Base-by-base conservation (phyloP, 2,113 vertebrate species). In the Thunnus thynnus region DNA sequence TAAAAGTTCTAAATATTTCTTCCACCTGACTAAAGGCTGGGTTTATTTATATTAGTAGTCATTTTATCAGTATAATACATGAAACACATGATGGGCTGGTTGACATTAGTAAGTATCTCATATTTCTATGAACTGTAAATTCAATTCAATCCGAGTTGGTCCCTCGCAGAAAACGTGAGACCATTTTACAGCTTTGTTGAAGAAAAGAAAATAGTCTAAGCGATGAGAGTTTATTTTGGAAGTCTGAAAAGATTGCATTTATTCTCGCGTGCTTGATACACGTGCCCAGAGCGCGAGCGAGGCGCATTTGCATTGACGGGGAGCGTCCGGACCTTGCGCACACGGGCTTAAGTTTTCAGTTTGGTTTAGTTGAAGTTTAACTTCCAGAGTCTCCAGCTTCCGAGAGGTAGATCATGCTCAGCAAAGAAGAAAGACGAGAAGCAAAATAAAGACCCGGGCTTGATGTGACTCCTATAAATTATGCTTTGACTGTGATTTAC, bases 151-250 rank as follows among this genome's bases (percentile, higher is more conserved):
- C 27, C 27, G 27, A 30, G 27, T 30, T 7, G 36, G 2, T 41
- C 36, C 36, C 8, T 8, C 0, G 36, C 5, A 41, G 36, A 41
- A 5, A 41, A 41, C 7, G 36, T 41, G 36, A 41, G 36, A 41
- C 36, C 36, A 41, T 41, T 41, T 41, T 41, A 41, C 36, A 41
- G 8, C 36, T 8, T 41, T 9, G 36, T 41, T 41, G 36, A 44
- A 20, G 12, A 64, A 64, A 20, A 5, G 5, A 9, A 41, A 41
- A 41, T 41, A 30, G 13, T 16, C 25, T 30, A 25, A 11, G 41
- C 54, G 22, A 41, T 10, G 1, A 14, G 8, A 7, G 13, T 72
- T 87, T 92, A 88, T 76, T 92, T 80, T 92, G 87, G 86, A 91
- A 64, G 64, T 18, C 51, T 44, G 77, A 83, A 72, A 54, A 25